phyloP scores from a whole-genome alignment of 2,797 vertebrate species.

The Pangasius djambal region DNA sequence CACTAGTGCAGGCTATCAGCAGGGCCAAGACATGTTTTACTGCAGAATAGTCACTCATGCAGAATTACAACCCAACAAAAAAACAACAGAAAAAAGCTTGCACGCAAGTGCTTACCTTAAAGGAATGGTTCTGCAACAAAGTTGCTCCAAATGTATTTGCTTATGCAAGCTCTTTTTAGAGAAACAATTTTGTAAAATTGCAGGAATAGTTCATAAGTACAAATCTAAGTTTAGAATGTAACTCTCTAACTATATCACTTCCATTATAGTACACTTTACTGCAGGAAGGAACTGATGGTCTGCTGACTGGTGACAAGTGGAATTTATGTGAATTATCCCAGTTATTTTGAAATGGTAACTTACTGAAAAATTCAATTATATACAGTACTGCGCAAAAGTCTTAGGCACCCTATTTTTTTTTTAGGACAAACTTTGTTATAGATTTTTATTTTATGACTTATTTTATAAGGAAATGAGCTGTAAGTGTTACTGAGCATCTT shows the following conservation, averaged over 20 bases:
- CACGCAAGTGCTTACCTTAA: background rate
- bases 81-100: background rate
- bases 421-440: too few species aligned
- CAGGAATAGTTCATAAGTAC: background rate
- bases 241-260: background rate
- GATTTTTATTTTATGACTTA: too few species aligned
- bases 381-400: too few species aligned
- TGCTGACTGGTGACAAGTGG: background rate
- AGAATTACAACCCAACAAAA: conserved; percentile 30
- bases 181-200: background rate
- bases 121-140: background rate
- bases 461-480: too few species aligned
- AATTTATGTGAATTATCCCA: too few species aligned
- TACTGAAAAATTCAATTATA: background rate
- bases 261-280: background rate
- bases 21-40: conserved; percentile 29
- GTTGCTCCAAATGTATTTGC: background rate
- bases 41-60: conserved; percentile 32
- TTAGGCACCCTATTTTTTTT: too few species aligned
- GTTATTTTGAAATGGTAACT: background rate
- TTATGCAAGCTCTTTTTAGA: background rate
- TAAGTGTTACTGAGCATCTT: too few species aligned
- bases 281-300: background rate
- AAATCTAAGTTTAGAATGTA: background rate
- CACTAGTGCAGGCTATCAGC: conserved; percentile 17